Evolutionary conservation across 2,797 vertebrate species (phyloP).

Genomic region (Capromys pilorides): DNA sequence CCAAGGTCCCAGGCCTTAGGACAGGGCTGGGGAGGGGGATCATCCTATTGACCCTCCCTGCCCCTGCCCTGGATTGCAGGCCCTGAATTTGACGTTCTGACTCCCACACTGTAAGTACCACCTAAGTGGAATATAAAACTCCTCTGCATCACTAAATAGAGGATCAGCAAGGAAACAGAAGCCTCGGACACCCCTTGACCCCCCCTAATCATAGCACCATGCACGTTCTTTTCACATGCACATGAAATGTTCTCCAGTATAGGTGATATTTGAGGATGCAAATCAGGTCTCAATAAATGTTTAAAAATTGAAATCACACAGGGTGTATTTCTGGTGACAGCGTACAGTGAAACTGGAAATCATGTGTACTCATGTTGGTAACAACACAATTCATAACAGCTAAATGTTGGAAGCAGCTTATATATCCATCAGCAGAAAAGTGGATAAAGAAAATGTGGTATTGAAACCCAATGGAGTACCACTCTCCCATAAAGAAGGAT

Average conservation of each 20-base stretch:
- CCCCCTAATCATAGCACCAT: neutral
- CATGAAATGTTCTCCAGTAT: neutral
- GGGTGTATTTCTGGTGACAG: neutral
- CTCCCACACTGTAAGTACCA: neutral
- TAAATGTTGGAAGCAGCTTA: neutral
- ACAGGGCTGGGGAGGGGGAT: neutral
- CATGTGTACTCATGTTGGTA: neutral
- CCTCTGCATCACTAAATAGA: neutral
- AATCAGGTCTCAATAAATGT: neutral
- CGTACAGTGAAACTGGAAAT: conserved; percentile 31
- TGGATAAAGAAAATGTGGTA: neutral
- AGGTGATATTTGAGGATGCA: neutral
- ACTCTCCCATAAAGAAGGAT: neutral
- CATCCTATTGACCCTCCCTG: neutral
- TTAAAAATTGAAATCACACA: conserved; percentile 30
- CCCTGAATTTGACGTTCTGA: neutral
- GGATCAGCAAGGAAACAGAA: conserved; percentile 21
- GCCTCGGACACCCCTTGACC: neutral
- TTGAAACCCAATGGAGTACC: neutral
- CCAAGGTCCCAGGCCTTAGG: neutral
- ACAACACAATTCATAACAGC: neutral
- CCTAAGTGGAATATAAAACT: neutral
- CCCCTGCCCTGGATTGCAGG: neutral
- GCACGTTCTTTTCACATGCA: neutral
- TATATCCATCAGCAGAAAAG: neutral